Evolutionary conservation across 2,797 vertebrate genomes (phyloP).

Genomic region (Liasis olivaceus): DNA sequence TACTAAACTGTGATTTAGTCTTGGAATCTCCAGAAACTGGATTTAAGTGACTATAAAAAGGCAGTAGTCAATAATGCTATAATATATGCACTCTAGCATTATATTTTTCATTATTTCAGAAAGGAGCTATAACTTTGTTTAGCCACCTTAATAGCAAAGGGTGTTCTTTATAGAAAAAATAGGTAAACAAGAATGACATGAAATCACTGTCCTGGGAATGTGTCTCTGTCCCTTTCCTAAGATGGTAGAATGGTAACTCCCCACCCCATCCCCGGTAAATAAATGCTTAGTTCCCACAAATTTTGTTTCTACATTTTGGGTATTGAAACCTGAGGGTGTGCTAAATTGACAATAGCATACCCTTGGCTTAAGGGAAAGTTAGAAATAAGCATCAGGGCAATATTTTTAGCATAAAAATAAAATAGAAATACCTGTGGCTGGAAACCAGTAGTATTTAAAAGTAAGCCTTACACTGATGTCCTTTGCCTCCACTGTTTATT

Average conservation of each 20-base stretch:
- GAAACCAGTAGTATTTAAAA: background rate
- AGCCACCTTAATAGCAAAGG: too few relatives aligned
- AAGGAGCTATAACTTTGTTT: background rate
- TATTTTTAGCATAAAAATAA: background rate
- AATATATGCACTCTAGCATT: background rate
- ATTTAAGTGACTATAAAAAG: background rate
- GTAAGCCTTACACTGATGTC: background rate
- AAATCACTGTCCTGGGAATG: background rate
- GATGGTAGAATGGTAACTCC: background rate
- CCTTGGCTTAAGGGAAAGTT: background rate
- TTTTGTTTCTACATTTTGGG: background rate
- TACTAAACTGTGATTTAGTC: background rate
- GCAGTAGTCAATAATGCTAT: background rate
- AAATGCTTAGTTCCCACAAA: background rate
- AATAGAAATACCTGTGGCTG: background rate
- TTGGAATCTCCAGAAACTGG: background rate
- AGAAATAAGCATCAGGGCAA: background rate
- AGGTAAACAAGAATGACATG: background rate
- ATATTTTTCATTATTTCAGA: background rate
- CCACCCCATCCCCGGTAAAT: background rate
- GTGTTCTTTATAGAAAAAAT: background rate
- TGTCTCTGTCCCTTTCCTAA: background rate
- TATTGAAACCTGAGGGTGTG: background rate
- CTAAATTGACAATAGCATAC: background rate
- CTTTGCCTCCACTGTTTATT: background rate